Evolutionary conservation across 2,113 vertebrate species (phyloP).

Genomic region (Ia io): DNA sequence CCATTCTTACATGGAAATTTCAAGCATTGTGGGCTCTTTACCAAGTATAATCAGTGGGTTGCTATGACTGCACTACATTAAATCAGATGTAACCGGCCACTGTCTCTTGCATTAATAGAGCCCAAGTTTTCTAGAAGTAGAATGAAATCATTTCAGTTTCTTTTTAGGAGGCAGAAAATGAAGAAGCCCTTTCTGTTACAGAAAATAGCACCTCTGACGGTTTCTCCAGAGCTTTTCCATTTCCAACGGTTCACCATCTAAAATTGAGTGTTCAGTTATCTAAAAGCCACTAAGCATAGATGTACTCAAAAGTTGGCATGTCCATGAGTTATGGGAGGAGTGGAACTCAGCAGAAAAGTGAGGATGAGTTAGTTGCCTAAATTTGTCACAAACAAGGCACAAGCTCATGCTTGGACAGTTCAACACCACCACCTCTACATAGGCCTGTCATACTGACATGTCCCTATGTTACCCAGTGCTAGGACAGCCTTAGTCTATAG

Average conservation of each 20-base stretch:
- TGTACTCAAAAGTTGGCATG: background rate
- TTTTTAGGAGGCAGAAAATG: slow-evolving; percentile 34
- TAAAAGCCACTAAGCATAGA: background rate
- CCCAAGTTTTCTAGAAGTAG: slow-evolving; percentile 24
- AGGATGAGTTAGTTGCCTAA: background rate
- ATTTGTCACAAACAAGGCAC: background rate
- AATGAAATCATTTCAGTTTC: slow-evolving; percentile 40
- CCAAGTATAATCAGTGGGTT: slow-evolving; percentile 42
- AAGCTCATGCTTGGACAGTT: background rate
- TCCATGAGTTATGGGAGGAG: background rate
- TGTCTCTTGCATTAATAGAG: slow-evolving; percentile 23
- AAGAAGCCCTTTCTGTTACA: background rate
- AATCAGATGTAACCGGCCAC: slow-evolving; percentile 38
- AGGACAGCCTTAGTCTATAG: background rate
- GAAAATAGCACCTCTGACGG: background rate
- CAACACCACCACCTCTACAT: background rate
- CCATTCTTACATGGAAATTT: slow-evolving; percentile 6
- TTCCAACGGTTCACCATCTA: background rate
- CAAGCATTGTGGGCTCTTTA: background rate
- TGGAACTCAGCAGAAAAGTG: background rate
- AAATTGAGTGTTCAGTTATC: background rate
- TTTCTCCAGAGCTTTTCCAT: background rate
- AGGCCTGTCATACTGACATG: background rate
- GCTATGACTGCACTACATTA: slow-evolving; percentile 37
- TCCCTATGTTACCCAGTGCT: background rate